A percentile compares a stretch with the other conserved stretches of the same genome.
Conservation (phyloP, 2,888 invertebrate species). For the Hesperia comma region DNA sequence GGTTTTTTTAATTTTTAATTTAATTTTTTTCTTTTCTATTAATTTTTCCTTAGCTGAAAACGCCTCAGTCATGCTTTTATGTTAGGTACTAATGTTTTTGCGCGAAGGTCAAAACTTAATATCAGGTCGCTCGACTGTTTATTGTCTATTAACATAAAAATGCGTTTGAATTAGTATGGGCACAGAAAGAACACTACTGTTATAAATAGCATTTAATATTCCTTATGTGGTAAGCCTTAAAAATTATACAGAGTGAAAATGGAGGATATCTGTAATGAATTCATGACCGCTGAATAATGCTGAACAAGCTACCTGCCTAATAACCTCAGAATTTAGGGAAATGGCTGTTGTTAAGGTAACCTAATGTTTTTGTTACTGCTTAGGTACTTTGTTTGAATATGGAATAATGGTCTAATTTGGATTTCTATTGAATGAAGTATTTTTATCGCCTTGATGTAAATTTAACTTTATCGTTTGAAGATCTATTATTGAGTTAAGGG, state of each 20-base stretch:
- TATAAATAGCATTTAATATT: not conserved
- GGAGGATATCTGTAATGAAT: constrained; percentile 11
- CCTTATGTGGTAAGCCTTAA: not conserved
- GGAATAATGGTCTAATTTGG: not conserved
- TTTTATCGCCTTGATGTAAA: not conserved
- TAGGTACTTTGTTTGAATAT: not conserved
- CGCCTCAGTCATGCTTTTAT: too few relatives aligned
- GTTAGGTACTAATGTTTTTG: too few relatives aligned
- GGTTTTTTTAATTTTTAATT: too few relatives aligned
- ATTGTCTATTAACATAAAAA: too few relatives aligned
- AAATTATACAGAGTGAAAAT: constrained; percentile 3
- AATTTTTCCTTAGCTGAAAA: too few relatives aligned
- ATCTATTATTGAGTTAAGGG: not conserved
- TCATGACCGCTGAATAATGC: constrained; percentile 12
- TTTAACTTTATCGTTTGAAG: not conserved
- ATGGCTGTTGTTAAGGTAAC: not conserved
- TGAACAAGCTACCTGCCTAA: constrained; percentile 11
- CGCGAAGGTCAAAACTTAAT: too few relatives aligned
- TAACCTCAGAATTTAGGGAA: constrained; percentile 1
- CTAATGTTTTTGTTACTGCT: constrained; percentile 15
- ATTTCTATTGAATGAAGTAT: not conserved
- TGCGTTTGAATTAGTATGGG: too few relatives aligned
- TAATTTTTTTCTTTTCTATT: too few relatives aligned
- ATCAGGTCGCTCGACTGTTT: too few relatives aligned
- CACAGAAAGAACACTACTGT: not conserved